Conservation (phyloP, 2,113 vertebrate species). For the Cryptotis parvus region DNA sequence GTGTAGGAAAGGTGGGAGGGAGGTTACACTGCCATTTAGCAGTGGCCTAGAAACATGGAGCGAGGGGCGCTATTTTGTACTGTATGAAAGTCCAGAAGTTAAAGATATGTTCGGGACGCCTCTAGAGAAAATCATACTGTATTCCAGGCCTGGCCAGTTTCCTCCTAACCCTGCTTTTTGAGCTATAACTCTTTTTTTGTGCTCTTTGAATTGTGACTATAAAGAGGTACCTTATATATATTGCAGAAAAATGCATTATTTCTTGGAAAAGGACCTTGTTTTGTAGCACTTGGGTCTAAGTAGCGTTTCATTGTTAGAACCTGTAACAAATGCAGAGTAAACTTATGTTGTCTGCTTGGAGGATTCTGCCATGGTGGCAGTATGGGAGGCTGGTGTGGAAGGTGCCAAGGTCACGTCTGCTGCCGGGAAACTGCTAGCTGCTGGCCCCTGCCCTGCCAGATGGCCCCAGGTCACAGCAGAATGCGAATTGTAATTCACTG, state of each 20-base stretch:
- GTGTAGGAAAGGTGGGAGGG: neutral
- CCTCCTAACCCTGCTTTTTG: neutral
- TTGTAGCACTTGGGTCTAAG: constrained; percentile 14
- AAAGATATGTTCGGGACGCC: neutral
- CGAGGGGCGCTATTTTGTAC: neutral
- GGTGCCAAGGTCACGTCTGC: constrained; percentile 68
- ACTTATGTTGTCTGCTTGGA: neutral
- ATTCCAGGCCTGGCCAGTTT: neutral
- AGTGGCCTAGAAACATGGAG: neutral
- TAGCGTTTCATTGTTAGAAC: constrained; percentile 46
- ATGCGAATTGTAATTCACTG: constrained; percentile 61
- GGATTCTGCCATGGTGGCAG: constrained; percentile 40
- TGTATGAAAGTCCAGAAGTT: neutral
- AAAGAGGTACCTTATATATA: too few relatives aligned
- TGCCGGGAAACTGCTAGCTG: constrained; percentile 58
- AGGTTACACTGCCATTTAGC: neutral
- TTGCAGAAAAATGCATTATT: neutral
- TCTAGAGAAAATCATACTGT: neutral
- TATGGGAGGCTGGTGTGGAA: constrained; percentile 38
- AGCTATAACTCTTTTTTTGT: neutral
- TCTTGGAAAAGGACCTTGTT: constrained; percentile 45
- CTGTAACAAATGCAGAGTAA: neutral
- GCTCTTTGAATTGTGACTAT: neutral
- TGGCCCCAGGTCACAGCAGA: constrained; percentile 67
- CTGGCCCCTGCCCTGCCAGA: constrained; percentile 66